Evolutionary conservation across 1,140 invertebrate species (phyloP).

Genomic region (Sesamia nonagrioides): DNA sequence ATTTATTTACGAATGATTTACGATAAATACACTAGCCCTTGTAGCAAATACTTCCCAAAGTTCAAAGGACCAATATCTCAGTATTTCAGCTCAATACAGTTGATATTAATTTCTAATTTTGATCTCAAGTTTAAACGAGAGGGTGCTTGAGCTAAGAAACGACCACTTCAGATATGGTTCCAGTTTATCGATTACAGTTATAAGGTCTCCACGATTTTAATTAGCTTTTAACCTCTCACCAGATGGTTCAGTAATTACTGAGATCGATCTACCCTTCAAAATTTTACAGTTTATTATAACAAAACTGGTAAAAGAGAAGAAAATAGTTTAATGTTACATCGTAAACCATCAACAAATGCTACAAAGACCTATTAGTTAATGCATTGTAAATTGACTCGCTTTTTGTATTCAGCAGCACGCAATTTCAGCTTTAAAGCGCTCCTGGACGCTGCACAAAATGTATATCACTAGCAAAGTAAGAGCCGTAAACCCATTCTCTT

Average conservation of each 20-base stretch:
- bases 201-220: slow-evolving; percentile 41
- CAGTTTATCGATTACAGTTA: slow-evolving; percentile 42
- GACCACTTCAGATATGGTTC: slow-evolving; percentile 45
- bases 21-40: slow-evolving; percentile 45
- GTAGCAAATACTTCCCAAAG: slow-evolving; percentile 26
- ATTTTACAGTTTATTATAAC: slow-evolving; percentile 1
- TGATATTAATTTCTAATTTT: slow-evolving; percentile 51
- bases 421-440: neutral
- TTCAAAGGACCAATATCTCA: slow-evolving; percentile 50
- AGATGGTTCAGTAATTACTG: slow-evolving; percentile 18
- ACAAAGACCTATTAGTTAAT: slow-evolving; percentile 12
- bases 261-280: slow-evolving; percentile 11
- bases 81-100: slow-evolving; percentile 42
- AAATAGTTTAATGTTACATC: neutral
- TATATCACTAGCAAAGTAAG: slow-evolving; percentile 18
- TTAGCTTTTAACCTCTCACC: slow-evolving; percentile 43
- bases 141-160: slow-evolving; percentile 21
- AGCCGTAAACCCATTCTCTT: slow-evolving; percentile 25
- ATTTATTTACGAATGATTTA: slow-evolving; percentile 36
- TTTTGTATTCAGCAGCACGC: neutral
- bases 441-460: slow-evolving; percentile 29
- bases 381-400: slow-evolving; percentile 6
- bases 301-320: neutral
- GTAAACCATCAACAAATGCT: neutral
- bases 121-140: slow-evolving; percentile 43